A percentile compares a stretch with the other conserved stretches of the same genome.
phyloP scores from a whole-genome alignment of 2,797 vertebrate species.

The Sebastes matsubarae region DNA sequence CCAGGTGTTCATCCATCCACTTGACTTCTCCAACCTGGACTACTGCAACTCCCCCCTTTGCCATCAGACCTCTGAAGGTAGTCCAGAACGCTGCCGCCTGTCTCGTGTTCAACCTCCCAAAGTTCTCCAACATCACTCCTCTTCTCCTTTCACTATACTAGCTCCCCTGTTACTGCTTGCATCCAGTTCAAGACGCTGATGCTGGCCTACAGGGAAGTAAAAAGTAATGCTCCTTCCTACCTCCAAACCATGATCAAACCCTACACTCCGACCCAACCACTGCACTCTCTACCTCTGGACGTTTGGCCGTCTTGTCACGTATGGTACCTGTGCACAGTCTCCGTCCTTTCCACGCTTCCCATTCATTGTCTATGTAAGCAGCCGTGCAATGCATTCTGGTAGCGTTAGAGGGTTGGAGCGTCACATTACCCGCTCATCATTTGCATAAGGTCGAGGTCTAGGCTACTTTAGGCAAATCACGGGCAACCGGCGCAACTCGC shows the following conservation, averaged over 20 bases:
- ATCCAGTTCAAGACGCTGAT: neutral
- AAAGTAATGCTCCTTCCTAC: neutral
- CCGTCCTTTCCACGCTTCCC: too few relatives aligned
- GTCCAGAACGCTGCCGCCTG: neutral
- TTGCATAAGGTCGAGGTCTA: too few relatives aligned
- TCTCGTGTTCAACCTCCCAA: neutral
- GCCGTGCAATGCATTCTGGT: too few relatives aligned
- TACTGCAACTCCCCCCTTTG: neutral
- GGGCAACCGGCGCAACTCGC: too few relatives aligned
- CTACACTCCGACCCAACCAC: fast-evolving
- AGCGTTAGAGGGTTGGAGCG: too few relatives aligned
- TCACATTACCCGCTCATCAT: fast-evolving
- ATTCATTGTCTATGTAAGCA: too few relatives aligned
- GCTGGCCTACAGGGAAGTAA: too few relatives aligned
- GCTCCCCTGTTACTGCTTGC: neutral
- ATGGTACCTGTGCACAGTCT: fast-evolving
- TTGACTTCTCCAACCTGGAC: neutral
- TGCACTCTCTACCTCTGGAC: neutral
- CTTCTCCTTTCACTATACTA: neutral
- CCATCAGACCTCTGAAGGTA: neutral
- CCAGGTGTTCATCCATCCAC: neutral
- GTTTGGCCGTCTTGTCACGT: neutral
- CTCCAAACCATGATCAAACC: neutral
- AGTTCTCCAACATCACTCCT: neutral
- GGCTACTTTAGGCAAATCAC: too few relatives aligned